phyloP scores from a whole-genome alignment of 2,888 invertebrate genomes.

The Agrotis puta region DNA sequence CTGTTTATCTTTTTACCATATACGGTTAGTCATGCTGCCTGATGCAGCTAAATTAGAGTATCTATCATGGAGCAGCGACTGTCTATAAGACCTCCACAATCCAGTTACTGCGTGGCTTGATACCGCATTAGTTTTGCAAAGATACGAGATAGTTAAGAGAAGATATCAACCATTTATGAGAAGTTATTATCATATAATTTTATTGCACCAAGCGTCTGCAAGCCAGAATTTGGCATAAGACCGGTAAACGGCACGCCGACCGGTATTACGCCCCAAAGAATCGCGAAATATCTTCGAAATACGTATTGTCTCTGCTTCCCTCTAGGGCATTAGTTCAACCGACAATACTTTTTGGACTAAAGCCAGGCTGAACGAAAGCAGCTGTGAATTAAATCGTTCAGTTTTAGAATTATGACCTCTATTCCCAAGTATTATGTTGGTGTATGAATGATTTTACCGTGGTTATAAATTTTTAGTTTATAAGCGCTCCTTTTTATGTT shows the following conservation, averaged over 20 bases:
- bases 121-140: not conserved
- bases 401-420: slow-evolving; percentile 50
- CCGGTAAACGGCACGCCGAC: not conserved
- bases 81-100: not conserved
- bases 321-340: slow-evolving; percentile 55
- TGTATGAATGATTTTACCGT: slow-evolving; percentile 21
- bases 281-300: slow-evolving; percentile 24
- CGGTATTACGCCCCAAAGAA: slow-evolving; percentile 31
- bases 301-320: slow-evolving; percentile 44
- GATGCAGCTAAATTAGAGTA: not conserved
- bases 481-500: slow-evolving; percentile 2
- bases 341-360: slow-evolving; percentile 64
- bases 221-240: not conserved
- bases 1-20: not conserved
- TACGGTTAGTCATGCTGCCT: not conserved
- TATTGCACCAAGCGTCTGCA: not conserved
- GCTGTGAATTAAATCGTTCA: slow-evolving; percentile 52
- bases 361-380: slow-evolving; percentile 56
- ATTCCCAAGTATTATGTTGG: slow-evolving; percentile 34
- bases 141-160: not conserved
- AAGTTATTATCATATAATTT: not conserved
- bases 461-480: slow-evolving; percentile 7
- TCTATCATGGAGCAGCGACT: not conserved
- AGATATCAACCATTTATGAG: not conserved
- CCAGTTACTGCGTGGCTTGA: not conserved